phyloP scores from a whole-genome alignment of 2,113 vertebrate genomes.

The human region GRCh38 chr16:52243001-52243500 shows the following conservation, averaged over 20 bases:
- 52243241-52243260: neutral
- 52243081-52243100: neutral
- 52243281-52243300: neutral
- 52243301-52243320: neutral
- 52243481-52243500: neutral
- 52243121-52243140: neutral
- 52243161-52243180: neutral
- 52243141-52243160: neutral
- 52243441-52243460: neutral
- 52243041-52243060: neutral
- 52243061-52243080: neutral
- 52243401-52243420: neutral
- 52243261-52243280: neutral
- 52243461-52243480: neutral
- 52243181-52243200: neutral
- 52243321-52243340: neutral
- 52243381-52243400: neutral
- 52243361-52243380: neutral
- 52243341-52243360: neutral
- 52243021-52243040: neutral
- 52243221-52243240: no score
- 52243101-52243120: neutral
- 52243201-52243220: no score
- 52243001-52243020: neutral
- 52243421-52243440: neutral